These are phyloP conservation scores for Gibbula magus DNA, from an alignment of 2,888 invertebrate species.

Conservation along the genomic window DNA sequence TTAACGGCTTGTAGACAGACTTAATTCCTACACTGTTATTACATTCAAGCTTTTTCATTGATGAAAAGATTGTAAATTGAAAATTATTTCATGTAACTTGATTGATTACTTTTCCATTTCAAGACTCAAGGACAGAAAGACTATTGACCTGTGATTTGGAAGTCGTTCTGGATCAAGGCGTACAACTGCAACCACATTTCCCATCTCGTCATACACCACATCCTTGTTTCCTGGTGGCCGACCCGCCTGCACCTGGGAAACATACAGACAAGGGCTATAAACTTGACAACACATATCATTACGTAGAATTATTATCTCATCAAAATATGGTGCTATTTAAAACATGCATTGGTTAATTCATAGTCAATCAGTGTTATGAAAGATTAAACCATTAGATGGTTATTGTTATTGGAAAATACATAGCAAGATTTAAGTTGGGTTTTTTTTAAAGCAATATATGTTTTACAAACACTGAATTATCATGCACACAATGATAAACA, in stretches of 20 bases:
- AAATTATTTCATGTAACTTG: too few relatives aligned
- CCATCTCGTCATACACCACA: slow-evolving; percentile 70
- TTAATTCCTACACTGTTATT: too few relatives aligned
- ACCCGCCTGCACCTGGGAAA: slow-evolving; percentile 65
- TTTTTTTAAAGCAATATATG: neutral
- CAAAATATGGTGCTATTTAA: neutral
- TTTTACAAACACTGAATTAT: neutral
- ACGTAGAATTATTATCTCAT: neutral
- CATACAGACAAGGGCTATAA: neutral
- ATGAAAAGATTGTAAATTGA: too few relatives aligned
- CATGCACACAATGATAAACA: too few relatives aligned
- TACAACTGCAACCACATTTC: slow-evolving; percentile 70
- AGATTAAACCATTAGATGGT: neutral
- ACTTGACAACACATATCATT: neutral
- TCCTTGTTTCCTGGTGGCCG: slow-evolving; percentile 72
- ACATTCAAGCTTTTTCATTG: too few relatives aligned
- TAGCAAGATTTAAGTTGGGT: neutral
- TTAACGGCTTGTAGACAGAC: too few relatives aligned
- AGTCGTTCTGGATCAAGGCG: slow-evolving; percentile 69
- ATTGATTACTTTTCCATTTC: too few relatives aligned
- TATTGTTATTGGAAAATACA: neutral
- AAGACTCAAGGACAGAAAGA: neutral
- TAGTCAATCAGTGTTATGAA: neutral
- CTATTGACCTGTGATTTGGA: slow-evolving; percentile 66
- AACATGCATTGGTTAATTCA: neutral